A percentile compares a stretch with the other conserved stretches of the same genome.
Evolutionary conservation across 2,797 vertebrate genomes (phyloP).

Genomic region (Melanogrammus aeglefinus): DNA sequence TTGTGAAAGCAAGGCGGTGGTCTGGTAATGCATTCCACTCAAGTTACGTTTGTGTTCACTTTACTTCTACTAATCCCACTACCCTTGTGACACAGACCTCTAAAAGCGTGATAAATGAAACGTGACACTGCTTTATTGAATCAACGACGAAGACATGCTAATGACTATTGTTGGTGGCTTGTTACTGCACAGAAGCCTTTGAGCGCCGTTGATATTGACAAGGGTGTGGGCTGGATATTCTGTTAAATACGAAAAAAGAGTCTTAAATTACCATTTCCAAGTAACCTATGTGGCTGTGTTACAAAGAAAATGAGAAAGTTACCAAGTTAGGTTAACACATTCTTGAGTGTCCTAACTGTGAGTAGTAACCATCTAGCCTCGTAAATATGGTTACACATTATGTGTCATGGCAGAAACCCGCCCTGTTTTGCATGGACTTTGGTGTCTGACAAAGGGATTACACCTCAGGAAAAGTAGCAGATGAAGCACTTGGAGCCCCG

Average conservation of each 20-base stretch:
- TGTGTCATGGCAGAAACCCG: not conserved
- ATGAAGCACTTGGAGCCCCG: conserved; percentile 17
- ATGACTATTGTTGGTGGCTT: conserved; percentile 12
- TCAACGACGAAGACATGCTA: conserved; percentile 46
- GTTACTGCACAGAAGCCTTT: not conserved
- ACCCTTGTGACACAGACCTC: conserved; percentile 17
- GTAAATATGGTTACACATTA: conserved; percentile 55
- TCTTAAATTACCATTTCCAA: not conserved
- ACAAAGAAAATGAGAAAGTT: not conserved
- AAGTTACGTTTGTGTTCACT: not conserved
- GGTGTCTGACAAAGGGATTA: conserved; percentile 17
- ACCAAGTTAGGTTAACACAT: not conserved
- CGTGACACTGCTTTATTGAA: conserved; percentile 14
- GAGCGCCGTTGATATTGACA: conserved; percentile 3
- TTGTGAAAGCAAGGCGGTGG: conserved; percentile 2
- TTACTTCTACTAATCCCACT: not conserved
- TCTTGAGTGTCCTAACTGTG: conserved; percentile 5
- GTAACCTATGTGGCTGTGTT: not conserved
- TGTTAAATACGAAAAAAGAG: not conserved
- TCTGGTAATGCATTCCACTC: not conserved
- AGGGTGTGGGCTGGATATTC: conserved; percentile 1
- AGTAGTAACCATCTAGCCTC: not conserved
- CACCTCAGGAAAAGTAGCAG: conserved; percentile 2
- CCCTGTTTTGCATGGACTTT: conserved; percentile 51
- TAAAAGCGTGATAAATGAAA: conserved; percentile 2